phyloP scores from a whole-genome alignment of 2,797 vertebrate species.

The Enteromius trimaculatus region DNA sequence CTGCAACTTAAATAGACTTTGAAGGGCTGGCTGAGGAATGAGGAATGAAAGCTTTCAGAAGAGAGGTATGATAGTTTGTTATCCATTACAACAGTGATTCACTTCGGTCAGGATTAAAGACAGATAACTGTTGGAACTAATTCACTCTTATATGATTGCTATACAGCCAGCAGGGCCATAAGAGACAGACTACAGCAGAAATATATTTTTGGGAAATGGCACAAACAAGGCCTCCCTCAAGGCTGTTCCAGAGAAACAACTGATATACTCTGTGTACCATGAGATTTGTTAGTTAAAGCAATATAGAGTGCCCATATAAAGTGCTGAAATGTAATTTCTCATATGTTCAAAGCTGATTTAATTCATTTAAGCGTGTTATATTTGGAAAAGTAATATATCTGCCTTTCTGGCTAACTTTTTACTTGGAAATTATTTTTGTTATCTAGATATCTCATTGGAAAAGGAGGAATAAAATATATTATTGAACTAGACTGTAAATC shows the following conservation, averaged over 20 bases:
- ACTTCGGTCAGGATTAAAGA: constrained; percentile 40
- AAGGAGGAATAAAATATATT: not conserved
- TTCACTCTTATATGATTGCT: not conserved
- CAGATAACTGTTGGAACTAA: constrained; percentile 40
- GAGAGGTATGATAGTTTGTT: constrained; percentile 28
- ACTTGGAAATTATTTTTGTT: constrained; percentile 12
- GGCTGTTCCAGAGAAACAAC: constrained; percentile 26
- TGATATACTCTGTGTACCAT: constrained; percentile 6
- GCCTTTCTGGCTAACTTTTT: constrained; percentile 10
- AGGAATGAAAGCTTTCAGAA: constrained; percentile 30
- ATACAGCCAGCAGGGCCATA: constrained; percentile 23
- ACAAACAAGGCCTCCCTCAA: constrained; percentile 13
- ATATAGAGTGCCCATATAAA: constrained; percentile 15
- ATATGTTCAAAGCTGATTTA: constrained; percentile 30
- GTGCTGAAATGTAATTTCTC: constrained; percentile 37
- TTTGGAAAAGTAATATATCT: constrained; percentile 14
- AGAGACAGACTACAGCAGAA: constrained; percentile 11
- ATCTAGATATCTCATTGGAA: constrained; percentile 4
- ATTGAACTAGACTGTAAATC: constrained; percentile 8
- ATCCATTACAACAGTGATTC: constrained; percentile 48
- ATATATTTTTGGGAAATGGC: constrained; percentile 24
- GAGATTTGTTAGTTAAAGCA: constrained; percentile 35
- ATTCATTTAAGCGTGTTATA: constrained; percentile 26
- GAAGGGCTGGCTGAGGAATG: constrained; percentile 37
- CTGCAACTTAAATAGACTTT: constrained; percentile 39